A percentile compares a stretch with the other conserved stretches of the same genome.
Evolutionary conservation across 2,888 invertebrate genomes (phyloP).

Genomic region (Orthosia gothica): DNA sequence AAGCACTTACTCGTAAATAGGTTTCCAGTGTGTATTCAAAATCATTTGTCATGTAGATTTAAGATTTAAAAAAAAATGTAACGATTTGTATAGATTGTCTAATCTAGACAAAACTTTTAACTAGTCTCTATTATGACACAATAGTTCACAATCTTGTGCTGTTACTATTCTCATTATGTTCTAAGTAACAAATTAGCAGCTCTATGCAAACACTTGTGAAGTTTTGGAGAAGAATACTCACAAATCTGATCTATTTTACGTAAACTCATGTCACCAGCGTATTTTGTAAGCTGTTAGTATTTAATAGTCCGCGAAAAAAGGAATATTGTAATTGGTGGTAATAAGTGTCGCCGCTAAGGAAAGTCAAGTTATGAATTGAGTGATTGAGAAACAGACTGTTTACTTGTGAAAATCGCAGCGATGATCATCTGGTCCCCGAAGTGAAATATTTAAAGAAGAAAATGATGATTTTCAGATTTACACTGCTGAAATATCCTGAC

Average conservation of each 20-base stretch:
- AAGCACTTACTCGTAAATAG: not conserved
- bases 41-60: not conserved
- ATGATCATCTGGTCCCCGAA: not conserved
- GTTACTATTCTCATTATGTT: slow-evolving; percentile 6
- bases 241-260: slow-evolving; percentile 7
- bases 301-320: not conserved
- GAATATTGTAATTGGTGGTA: not conserved
- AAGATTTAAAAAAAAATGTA: too few species aligned
- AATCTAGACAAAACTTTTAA: not conserved
- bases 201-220: not conserved
- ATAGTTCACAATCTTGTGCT: not conserved
- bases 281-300: not conserved
- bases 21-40: not conserved
- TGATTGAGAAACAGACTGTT: not conserved
- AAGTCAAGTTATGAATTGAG: not conserved
- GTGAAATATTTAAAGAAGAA: not conserved
- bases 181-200: not conserved
- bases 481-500: too few species aligned
- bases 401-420: too few species aligned
- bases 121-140: not conserved
- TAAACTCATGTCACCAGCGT: slow-evolving; percentile 1
- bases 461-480: not conserved
- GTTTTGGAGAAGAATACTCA: not conserved
- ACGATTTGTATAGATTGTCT: not conserved
- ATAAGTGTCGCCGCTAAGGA: too few species aligned